Percentiles rank a stretch among this genome's conserved stretches.
phyloP scores from a whole-genome alignment of 1,140 invertebrate species.

The Piezodorus guildinii region DNA sequence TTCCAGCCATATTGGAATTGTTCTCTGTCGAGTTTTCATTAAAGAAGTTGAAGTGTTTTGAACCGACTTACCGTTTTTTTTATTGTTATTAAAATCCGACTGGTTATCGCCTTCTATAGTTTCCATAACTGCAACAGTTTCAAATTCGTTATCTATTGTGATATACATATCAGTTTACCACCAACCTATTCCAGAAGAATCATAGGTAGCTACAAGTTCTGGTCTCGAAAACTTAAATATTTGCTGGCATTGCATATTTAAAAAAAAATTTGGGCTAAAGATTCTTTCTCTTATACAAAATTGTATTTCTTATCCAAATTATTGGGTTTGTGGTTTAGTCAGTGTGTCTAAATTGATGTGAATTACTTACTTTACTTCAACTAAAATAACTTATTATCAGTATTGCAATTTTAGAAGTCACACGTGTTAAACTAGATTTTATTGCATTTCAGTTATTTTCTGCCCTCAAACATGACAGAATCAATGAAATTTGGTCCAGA shows the following conservation, averaged over 20 bases:
- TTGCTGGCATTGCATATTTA: no score
- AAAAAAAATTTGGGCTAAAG: no score
- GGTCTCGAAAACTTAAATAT: no score
- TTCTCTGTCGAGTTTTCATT: constrained; percentile 13
- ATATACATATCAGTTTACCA: neutral
- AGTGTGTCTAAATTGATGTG: no score
- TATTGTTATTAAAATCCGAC: neutral
- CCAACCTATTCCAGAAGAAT: neutral
- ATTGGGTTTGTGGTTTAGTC: no score
- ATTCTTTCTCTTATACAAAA: no score
- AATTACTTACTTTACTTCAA: no score
- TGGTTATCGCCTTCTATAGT: neutral
- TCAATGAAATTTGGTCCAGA: constrained; percentile 16
- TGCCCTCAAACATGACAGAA: constrained; percentile 1
- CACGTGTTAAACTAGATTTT: neutral
- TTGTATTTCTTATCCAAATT: no score
- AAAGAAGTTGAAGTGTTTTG: constrained; percentile 10
- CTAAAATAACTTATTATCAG: no score
- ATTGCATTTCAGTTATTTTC: constrained; percentile 2
- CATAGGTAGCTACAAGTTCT: neutral
- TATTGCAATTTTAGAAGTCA: no score
- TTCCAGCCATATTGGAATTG: constrained; percentile 13
- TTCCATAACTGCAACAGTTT: no score
- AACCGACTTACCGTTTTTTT: neutral
- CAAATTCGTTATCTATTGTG: no score